Conservation (phyloP, 53 echinoderm and acorn worm genomes). For the Astropecten irregularis region DNA sequence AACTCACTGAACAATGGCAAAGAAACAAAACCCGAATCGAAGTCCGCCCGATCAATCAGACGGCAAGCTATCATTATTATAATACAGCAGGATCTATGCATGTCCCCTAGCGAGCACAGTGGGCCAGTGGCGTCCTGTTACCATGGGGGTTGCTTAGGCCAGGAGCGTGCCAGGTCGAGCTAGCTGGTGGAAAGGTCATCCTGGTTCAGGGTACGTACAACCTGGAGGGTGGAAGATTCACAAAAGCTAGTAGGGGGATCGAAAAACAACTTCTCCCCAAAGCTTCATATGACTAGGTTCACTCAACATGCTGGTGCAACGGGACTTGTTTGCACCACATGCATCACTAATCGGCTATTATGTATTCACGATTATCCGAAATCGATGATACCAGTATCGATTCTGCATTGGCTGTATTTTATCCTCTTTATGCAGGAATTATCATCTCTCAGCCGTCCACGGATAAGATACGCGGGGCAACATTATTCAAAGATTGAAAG, state of each 20-base stretch:
- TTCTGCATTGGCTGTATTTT: neutral
- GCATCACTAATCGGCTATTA: neutral
- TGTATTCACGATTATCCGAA: neutral
- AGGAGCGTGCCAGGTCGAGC: constrained; percentile 33
- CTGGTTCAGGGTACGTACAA: neutral
- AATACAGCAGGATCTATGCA: too few species aligned
- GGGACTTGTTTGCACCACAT: neutral
- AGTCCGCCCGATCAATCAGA: constrained; percentile 9
- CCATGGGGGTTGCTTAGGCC: constrained; percentile 19
- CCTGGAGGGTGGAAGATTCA: neutral
- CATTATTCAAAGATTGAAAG: too few species aligned
- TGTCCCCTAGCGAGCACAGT: neutral
- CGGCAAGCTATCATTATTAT: too few species aligned
- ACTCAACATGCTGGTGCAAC: neutral
- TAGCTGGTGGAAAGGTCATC: neutral
- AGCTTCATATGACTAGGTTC: neutral
- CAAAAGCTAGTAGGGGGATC: neutral
- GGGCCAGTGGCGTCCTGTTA: constrained; percentile 23
- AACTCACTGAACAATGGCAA: too few species aligned
- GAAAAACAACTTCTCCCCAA: too few species aligned
- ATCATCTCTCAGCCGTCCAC: too few species aligned
- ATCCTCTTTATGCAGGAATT: too few species aligned
- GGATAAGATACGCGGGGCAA: too few species aligned
- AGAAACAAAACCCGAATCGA: too few species aligned
- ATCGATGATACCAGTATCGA: neutral